phyloP scores from a whole-genome alignment of 2,888 invertebrate genomes.

The Drosophila neotestacea region DNA sequence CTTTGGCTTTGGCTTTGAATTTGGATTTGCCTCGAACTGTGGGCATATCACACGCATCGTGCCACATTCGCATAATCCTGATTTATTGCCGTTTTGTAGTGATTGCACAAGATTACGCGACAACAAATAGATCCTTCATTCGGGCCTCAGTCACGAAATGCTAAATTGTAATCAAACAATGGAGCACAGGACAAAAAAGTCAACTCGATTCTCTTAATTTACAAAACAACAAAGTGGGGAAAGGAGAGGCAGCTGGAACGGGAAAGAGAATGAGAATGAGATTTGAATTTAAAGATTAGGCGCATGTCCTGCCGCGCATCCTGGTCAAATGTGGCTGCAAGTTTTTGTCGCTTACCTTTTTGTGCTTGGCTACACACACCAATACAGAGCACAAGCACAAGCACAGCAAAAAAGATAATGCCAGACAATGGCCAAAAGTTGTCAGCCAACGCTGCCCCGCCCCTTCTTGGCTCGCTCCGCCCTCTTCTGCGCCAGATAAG shows the following conservation, averaged over 20 bases:
- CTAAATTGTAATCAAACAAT: constrained; percentile 83
- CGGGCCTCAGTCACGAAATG: constrained; percentile 81
- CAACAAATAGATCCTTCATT: constrained; percentile 83
- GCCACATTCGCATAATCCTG: constrained; percentile 84
- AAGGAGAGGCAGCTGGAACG: background rate
- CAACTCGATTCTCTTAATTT: constrained; percentile 75
- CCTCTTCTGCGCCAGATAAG: constrained; percentile 75
- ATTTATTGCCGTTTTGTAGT: constrained; percentile 84
- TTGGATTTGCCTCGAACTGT: constrained; percentile 23
- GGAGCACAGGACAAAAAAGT: constrained; percentile 44
- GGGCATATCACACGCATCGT: constrained; percentile 77
- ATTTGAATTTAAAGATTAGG: constrained; percentile 83
- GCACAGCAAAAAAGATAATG: constrained; percentile 78
- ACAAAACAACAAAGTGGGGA: constrained; percentile 47
- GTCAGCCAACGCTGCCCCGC: constrained; percentile 51
- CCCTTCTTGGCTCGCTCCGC: constrained; percentile 2
- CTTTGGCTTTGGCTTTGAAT: background rate
- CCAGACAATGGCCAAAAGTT: constrained; percentile 78
- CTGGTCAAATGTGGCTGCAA: constrained; percentile 77
- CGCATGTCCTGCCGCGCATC: constrained; percentile 69
- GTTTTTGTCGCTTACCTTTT: constrained; percentile 74
- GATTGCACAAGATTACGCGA: constrained; percentile 84
- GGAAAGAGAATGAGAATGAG: constrained; percentile 59
- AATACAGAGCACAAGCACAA: constrained; percentile 32
- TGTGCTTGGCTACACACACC: constrained; percentile 55